Base-by-base conservation (phyloP, 2,113 vertebrate genomes). In the Onychostruthus taczanowskii region DNA sequence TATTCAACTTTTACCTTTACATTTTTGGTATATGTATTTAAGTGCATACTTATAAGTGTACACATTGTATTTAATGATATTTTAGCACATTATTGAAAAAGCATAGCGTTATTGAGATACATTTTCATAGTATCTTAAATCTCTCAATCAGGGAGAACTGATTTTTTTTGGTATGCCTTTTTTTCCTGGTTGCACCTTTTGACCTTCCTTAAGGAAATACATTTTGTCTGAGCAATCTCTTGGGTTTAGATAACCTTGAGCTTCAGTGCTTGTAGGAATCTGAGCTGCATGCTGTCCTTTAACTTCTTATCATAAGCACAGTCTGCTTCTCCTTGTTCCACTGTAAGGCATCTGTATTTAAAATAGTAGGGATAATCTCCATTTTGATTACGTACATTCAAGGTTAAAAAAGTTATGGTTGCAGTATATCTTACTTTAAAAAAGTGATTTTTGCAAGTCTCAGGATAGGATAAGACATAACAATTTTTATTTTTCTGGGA, bases 191-290 rank as follows among this genome's bases (percentile, higher is more conserved):
- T 88, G n/a, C 10, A 47, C 44, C 17, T 88, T 85, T 80, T 83
- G 62, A 21, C 30, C 35, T 74, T 95, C 78, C 26, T 39, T 52
- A 55, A 67, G 43, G 30, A 87, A 66, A 22, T 35, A 49, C 2
- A 23, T 78, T 86, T 62, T 89, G 18, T 77, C 23, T 78, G 82
- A 89, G 27, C 24, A 41, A 2, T 66, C 59, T 67, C 47, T 92
- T 90, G 64, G 49, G 21, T 43, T 94, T 93, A 72, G 41, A 37
- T 94, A 96, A 89, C 56, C 91, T 89, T 95, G 61, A 78, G 23
- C 92, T 87, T 90, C 55, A 84, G 28, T 62, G 16, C n/a, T 68
- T 53, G 19, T 94, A 69, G 77, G 47, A 84, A 56, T 85, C 68
- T 26, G 37, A 83, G 35, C 75, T 89, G 80, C n/a, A 39, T 93